A percentile compares a stretch with the other conserved stretches of the same genome.
These are phyloP conservation scores for Troides oblongomaculatus DNA, from an alignment of 2,888 invertebrate genomes.

Conservation along the genomic window DNA sequence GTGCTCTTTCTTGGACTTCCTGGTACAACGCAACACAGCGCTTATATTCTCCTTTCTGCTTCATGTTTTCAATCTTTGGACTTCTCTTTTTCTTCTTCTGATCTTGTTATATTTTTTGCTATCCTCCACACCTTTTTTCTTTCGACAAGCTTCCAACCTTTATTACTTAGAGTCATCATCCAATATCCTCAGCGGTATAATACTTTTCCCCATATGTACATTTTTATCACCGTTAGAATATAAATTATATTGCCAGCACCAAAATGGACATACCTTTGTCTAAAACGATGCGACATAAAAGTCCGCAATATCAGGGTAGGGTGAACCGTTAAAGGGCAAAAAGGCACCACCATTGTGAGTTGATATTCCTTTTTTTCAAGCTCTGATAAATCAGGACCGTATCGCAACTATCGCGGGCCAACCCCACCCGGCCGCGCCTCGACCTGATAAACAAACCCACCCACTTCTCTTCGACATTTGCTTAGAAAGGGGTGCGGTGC, in stretches of 20 bases:
- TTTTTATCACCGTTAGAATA: background rate
- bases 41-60: no score
- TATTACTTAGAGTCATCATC: no score
- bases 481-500: conserved; percentile 61
- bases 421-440: conserved; percentile 62
- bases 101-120: no score
- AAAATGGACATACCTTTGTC: conserved; percentile 20
- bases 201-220: no score
- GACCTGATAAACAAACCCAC: conserved; percentile 54
- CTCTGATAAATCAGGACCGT: conserved; percentile 65
- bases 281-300: conserved; percentile 25
- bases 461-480: conserved; percentile 66
- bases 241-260: conserved; percentile 23
- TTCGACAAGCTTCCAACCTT: no score
- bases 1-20: no score
- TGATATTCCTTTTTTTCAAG: conserved; percentile 52
- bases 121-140: no score
- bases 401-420: conserved; percentile 37
- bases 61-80: no score
- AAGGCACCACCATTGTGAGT: conserved; percentile 50
- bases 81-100: no score
- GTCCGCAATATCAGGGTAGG: conserved; percentile 23
- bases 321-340: conserved; percentile 40
- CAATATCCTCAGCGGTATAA: no score
- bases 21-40: no score